phyloP scores from a whole-genome alignment of 2,888 invertebrate species.

The Stegana nigrithorax region DNA sequence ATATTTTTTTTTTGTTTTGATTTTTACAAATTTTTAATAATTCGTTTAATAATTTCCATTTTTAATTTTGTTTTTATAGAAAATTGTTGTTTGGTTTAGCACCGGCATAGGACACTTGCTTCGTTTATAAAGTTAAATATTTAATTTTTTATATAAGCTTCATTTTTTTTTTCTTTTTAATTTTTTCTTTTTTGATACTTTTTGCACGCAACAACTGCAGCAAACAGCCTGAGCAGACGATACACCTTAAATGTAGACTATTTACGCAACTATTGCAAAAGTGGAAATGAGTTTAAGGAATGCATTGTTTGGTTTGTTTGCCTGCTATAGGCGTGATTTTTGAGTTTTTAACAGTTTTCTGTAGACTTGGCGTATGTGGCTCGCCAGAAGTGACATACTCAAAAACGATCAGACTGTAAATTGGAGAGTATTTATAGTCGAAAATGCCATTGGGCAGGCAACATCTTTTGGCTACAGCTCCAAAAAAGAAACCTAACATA shows the following conservation, averaged over 20 bases:
- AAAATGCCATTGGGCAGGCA: background rate
- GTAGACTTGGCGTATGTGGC: background rate
- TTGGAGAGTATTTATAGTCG: background rate
- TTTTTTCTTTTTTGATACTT: background rate
- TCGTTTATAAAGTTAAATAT: conserved; percentile 41
- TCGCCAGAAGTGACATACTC: background rate
- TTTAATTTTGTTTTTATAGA: conserved; percentile 37
- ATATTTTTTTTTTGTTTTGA: conserved; percentile 18
- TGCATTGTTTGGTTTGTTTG: background rate
- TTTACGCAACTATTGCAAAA: background rate
- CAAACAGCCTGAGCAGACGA: background rate
- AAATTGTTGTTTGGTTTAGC: conserved; percentile 59
- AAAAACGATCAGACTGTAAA: no score
- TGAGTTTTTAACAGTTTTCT: no score
- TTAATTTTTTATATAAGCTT: background rate
- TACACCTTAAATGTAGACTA: background rate
- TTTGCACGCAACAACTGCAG: background rate
- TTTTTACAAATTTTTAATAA: conserved; percentile 22
- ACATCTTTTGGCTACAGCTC: background rate
- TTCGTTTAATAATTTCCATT: conserved; percentile 25
- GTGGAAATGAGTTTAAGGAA: conserved; percentile 4
- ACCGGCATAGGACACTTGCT: conserved; percentile 68
- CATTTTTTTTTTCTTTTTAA: conserved; percentile 18
- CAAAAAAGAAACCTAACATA: background rate
- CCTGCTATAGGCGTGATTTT: background rate